phyloP scores from a whole-genome alignment of 2,888 invertebrate genomes.

The Microplitis manilae region DNA sequence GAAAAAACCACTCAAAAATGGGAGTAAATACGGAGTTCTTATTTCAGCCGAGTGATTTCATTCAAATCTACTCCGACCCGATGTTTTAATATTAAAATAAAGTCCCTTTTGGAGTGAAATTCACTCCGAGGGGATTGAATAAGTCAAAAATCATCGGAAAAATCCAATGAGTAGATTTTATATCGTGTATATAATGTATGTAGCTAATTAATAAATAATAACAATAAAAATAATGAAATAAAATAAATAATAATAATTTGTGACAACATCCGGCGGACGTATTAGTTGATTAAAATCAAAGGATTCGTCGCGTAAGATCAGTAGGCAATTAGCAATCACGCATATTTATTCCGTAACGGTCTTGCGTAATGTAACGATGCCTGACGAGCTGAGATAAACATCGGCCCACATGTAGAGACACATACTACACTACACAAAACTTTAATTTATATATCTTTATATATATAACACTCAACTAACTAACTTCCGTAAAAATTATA shows the following conservation, averaged over 20 bases:
- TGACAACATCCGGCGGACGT: constrained; percentile 46
- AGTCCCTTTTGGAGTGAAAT: too few relatives aligned
- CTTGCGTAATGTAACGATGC: constrained; percentile 60
- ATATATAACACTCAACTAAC: background rate
- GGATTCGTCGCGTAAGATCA: constrained; percentile 58
- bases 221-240: constrained; percentile 8
- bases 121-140: too few relatives aligned
- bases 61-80: too few relatives aligned
- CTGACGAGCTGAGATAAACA: constrained; percentile 51
- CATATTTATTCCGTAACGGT: constrained; percentile 64
- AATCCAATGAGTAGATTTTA: too few relatives aligned
- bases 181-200: too few relatives aligned
- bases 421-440: background rate
- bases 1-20: too few relatives aligned
- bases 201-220: background rate
- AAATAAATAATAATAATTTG: constrained; percentile 9
- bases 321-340: constrained; percentile 66
- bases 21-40: too few relatives aligned
- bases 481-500: background rate
- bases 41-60: too few relatives aligned
- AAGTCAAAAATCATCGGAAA: too few relatives aligned
- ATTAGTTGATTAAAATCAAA: constrained; percentile 63
- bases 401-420: constrained; percentile 34
- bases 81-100: too few relatives aligned
- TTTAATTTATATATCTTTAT: constrained; percentile 30